These are phyloP conservation scores for Embiotoca jacksoni DNA, from an alignment of 2,113 vertebrate genomes.

Conservation along the genomic window DNA sequence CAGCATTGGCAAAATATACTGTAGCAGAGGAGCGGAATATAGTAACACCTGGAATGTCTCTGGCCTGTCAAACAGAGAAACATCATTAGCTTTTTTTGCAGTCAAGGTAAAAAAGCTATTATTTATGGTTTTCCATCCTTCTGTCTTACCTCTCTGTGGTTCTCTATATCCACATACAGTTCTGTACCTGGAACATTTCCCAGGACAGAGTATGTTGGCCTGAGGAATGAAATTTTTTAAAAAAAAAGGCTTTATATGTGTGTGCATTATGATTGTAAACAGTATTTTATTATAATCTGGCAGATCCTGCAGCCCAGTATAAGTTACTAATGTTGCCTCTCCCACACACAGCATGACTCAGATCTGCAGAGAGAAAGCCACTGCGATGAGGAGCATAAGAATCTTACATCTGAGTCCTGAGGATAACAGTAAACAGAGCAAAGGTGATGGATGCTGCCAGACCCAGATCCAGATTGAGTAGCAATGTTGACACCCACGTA, in stretches of 20 bases:
- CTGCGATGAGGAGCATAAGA: not conserved
- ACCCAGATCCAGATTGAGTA: conserved; percentile 93
- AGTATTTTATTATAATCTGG: not conserved
- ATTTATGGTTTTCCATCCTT: not conserved
- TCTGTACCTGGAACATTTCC: conserved; percentile 90
- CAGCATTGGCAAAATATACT: conserved; percentile 96
- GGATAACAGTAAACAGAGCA: conserved; percentile 90
- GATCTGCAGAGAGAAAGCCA: not conserved
- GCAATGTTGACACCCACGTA: conserved; percentile 90
- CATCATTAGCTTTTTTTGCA: not conserved
- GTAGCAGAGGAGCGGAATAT: conserved; percentile 95
- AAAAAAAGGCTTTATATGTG: not conserved
- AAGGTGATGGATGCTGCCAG: conserved; percentile 89
- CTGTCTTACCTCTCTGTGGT: conserved; percentile 87
- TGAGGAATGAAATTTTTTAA: conserved; percentile 65
- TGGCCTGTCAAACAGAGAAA: conserved; percentile 82
- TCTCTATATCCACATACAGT: conserved; percentile 90
- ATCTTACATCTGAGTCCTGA: conserved; percentile 92
- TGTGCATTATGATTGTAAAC: not conserved
- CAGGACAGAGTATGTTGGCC: conserved; percentile 92
- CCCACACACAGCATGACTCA: not conserved
- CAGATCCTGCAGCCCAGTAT: not conserved
- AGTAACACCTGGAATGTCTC: conserved; percentile 91
- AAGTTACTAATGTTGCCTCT: not conserved
- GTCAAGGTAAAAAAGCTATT: not conserved